A percentile compares a stretch with the other conserved stretches of the same genome.
phyloP scores from a whole-genome alignment of 2,888 invertebrate genomes.

The Macaria notata region DNA sequence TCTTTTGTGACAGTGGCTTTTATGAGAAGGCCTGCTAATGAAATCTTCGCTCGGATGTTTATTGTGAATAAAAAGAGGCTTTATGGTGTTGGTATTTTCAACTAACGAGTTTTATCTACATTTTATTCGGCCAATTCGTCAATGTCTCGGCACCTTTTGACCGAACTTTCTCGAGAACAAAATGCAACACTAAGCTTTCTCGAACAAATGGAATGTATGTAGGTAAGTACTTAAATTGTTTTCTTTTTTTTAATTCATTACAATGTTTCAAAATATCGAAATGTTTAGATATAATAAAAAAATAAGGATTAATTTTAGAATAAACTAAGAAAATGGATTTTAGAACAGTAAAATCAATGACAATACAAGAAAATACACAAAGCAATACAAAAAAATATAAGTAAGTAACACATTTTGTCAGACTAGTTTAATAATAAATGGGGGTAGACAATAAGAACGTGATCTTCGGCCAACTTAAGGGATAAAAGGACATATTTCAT shows the following conservation, averaged over 20 bases:
- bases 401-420: too few relatives aligned
- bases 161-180: constrained; percentile 13
- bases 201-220: constrained; percentile 1
- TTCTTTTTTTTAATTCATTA: too few relatives aligned
- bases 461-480: constrained; percentile 59
- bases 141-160: constrained; percentile 16
- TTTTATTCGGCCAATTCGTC: constrained; percentile 17
- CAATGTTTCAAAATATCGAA: too few relatives aligned
- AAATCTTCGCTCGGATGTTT: constrained; percentile 26
- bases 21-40: constrained; percentile 40
- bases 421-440: too few relatives aligned
- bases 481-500: constrained; percentile 62
- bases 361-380: too few relatives aligned
- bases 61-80: not conserved
- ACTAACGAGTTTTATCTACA: constrained; percentile 17
- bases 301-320: too few relatives aligned
- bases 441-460: constrained; percentile 63
- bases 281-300: too few relatives aligned
- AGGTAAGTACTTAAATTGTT: not conserved
- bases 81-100: constrained; percentile 16
- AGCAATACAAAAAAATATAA: too few relatives aligned
- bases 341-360: too few relatives aligned
- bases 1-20: constrained; percentile 45
- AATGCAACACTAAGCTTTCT: constrained; percentile 6
- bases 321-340: too few relatives aligned